Evolutionary conservation across 2,888 invertebrate genomes (phyloP), one percentile per base, ranked within the genome.

Genomic region (Diploptera punctata): DNA sequence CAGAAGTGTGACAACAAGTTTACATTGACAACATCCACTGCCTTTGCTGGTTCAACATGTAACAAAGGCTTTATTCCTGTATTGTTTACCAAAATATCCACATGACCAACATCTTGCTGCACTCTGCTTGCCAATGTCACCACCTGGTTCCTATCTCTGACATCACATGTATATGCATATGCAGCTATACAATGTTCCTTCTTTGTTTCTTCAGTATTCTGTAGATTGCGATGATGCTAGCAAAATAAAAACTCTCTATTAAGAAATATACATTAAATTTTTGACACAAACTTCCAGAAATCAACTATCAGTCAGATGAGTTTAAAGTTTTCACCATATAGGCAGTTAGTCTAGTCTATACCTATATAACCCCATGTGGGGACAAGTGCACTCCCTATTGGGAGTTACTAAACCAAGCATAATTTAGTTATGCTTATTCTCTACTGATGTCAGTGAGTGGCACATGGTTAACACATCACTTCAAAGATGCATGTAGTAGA

Each of bases 71-170:
- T 10, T 4, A n/a, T 3, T 7, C 81, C 83, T 5, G 82, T 83
- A 76, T 82, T 83, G 76, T 83, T 83, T 31, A 83, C 78, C 1
- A 83, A 76, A 29, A 83, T 81, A 43, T 80, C 79, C 0, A 83
- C 78, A 49, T 79, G 78, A 0, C 82, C 82, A 3, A 82, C 77
- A 9, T 81, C 79, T 29, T 77, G 62, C 18, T 76, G 74, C 0
- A 78, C 76, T 67, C 77, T 74, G 24, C 62, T 72, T 0, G 79
- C 78, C 9, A 76, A 70, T 24, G 76, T 73, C 61, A 77, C 75
- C 7, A 83, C 81, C 52, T 78, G 76, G 4, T 77, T 74, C 31
- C 80, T 76, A 67, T 80, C 78, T 26, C 79, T 79, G 16, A 83
- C 81, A 75, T 83, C 83, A 52, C 81, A 79, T n/a, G 77, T 76